phyloP scores from a whole-genome alignment of 2,888 invertebrate species.

The Phyto melanocephala region DNA sequence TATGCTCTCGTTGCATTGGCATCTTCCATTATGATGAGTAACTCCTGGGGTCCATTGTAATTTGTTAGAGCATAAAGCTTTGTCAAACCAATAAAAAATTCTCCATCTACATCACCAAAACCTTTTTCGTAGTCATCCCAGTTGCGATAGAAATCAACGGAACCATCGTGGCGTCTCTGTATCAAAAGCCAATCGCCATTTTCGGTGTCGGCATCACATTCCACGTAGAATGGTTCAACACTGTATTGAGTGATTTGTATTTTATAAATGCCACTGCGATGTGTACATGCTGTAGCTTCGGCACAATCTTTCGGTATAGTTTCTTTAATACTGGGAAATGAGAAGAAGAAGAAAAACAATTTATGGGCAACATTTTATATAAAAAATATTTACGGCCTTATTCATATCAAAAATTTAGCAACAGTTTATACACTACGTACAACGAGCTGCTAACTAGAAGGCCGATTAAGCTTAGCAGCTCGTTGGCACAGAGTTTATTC shows the following conservation, averaged over 20 bases:
- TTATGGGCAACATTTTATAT: too few relatives aligned
- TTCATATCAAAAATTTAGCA: too few relatives aligned
- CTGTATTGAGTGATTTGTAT: not conserved
- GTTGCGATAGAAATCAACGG: not conserved
- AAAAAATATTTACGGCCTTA: too few relatives aligned
- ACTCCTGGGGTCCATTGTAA: constrained; percentile 19
- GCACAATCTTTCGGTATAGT: constrained; percentile 8
- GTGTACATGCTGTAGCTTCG: constrained; percentile 10
- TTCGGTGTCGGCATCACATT: not conserved
- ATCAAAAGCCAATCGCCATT: constrained; percentile 10
- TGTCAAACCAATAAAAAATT: not conserved
- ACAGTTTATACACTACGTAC: too few relatives aligned
- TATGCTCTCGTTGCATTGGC: not conserved
- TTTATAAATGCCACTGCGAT: constrained; percentile 34
- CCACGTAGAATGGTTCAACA: not conserved
- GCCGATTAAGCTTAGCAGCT: too few relatives aligned
- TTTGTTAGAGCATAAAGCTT: not conserved
- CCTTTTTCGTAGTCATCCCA: not conserved
- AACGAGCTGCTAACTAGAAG: too few relatives aligned
- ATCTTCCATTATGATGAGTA: constrained; percentile 16
- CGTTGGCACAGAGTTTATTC: too few relatives aligned
- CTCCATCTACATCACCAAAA: not conserved
- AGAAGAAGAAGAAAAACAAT: too few relatives aligned
- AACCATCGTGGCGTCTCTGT: constrained; percentile 27
- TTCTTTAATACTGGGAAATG: not conserved